Conservation (phyloP, 2,888 invertebrate genomes). For the Tipula unca region DNA sequence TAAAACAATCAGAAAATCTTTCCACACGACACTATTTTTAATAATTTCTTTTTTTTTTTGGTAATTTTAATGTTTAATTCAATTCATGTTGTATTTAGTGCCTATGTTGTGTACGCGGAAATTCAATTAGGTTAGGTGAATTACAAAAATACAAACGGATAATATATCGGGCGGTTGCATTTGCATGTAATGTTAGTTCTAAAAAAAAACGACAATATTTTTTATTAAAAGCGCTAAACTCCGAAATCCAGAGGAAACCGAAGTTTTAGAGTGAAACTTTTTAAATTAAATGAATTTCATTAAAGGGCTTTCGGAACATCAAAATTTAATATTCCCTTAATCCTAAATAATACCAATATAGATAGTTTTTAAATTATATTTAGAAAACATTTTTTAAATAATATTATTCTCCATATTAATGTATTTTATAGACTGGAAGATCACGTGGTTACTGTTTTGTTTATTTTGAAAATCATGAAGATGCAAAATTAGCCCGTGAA, state of each 20-base stretch:
- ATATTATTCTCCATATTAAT: constrained; percentile 21
- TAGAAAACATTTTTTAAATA: background rate
- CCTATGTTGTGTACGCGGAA: background rate
- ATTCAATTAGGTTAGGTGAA: background rate
- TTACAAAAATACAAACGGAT: no score
- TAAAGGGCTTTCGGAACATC: constrained; percentile 37
- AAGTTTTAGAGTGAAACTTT: constrained; percentile 16
- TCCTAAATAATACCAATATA: no score
- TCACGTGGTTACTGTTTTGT: constrained; percentile 97
- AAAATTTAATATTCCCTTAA: no score
- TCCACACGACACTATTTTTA: background rate
- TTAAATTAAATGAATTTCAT: constrained; percentile 23
- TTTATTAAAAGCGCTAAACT: background rate
- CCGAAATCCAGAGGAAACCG: background rate
- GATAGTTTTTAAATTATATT: no score
- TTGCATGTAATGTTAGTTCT: no score
- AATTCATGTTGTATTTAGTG: background rate
- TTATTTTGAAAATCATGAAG: constrained; percentile 79
- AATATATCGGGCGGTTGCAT: background rate
- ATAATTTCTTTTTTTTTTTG: background rate
- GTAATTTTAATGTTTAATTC: background rate
- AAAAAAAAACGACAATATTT: background rate
- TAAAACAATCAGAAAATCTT: background rate
- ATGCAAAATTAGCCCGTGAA: constrained; percentile 90
- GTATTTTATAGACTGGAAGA: constrained; percentile 66